Conservation (phyloP, 2,888 invertebrate genomes). For the Pseudococcus longispinus region DNA sequence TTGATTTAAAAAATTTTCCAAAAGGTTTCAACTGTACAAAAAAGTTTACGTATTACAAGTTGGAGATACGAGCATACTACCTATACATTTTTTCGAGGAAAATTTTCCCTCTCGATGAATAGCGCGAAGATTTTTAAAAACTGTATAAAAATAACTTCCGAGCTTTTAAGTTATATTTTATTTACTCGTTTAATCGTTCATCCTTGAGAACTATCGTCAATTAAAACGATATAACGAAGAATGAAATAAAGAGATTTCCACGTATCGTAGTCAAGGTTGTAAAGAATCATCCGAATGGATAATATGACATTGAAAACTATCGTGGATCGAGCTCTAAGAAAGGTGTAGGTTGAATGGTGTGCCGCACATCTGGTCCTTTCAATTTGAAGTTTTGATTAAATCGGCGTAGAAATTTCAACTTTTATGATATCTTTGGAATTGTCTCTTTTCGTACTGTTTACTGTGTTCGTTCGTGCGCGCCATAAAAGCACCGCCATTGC, state of each 20-base stretch:
- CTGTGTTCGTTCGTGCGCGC: background rate
- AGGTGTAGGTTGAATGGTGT: constrained; percentile 10
- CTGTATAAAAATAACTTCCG: background rate
- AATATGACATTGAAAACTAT: background rate
- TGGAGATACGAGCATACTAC: background rate
- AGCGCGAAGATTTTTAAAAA: background rate
- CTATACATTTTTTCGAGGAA: background rate
- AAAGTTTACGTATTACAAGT: background rate
- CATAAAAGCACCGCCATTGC: background rate
- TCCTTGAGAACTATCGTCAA: background rate
- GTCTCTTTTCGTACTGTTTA: constrained; percentile 9
- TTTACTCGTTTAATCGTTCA: background rate
- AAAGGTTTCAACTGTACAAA: background rate
- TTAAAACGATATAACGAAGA: background rate
- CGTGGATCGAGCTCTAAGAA: background rate
- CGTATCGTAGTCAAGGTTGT: background rate
- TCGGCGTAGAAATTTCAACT: constrained; percentile 14
- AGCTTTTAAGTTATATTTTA: background rate
- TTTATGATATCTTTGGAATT: constrained; percentile 10
- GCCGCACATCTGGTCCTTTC: background rate
- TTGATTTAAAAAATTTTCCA: background rate
- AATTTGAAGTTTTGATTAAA: constrained; percentile 17
- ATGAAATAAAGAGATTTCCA: background rate
- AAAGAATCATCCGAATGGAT: background rate
- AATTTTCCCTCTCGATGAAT: background rate